Evolutionary conservation across 2,113 vertebrate genomes (phyloP), one percentile per base, ranked within the genome.

Genomic region (Bubo scandiacus): DNA sequence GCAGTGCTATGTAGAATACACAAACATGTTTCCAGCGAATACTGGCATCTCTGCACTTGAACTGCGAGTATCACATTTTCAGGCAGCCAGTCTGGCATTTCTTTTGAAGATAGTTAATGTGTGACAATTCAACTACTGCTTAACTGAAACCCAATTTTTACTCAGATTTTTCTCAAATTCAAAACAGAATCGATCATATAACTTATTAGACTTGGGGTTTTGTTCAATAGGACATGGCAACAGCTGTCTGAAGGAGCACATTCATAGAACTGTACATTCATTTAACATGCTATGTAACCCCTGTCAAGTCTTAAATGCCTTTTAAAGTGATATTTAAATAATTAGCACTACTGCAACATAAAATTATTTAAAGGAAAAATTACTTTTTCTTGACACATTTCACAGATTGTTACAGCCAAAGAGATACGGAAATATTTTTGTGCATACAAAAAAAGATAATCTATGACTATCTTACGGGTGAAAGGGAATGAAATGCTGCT

Each of bases 401-500:
- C 20, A 61, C 26, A 62, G 9, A 29, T 32, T 10, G 4, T 45
- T 71, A 49, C 12, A 81, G 16, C 2, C 8, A 47, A 19, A 42
- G 36, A 45, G 13, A 43, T 1, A 25, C 0, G 59, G 16, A 90
- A 82, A 42, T 58, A 49, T 22, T 52, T 59, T 22, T 32, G 14
- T 8, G 5, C 7, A 3, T 52, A 22, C 78, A 5, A 21, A 72
- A 58, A 22, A 42, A 80, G 5, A 22, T 11, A 81, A 84, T 65
- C 7, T 25, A 10, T n/a, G 51, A 63, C 5, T 43, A 3, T 80
- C 99, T 98, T 98, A 99, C 99, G 99, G 99, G 42, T 99, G 98
- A 91, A 99, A 99, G 9, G 99, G 99, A 95, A 99, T 99, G 97
- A 99, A 99, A 95, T 98, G 98, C 94, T 99, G 99, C 96, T 99